phyloP scores from a whole-genome alignment of 2,888 invertebrate genomes.

The Trimorus sp. region DNA sequence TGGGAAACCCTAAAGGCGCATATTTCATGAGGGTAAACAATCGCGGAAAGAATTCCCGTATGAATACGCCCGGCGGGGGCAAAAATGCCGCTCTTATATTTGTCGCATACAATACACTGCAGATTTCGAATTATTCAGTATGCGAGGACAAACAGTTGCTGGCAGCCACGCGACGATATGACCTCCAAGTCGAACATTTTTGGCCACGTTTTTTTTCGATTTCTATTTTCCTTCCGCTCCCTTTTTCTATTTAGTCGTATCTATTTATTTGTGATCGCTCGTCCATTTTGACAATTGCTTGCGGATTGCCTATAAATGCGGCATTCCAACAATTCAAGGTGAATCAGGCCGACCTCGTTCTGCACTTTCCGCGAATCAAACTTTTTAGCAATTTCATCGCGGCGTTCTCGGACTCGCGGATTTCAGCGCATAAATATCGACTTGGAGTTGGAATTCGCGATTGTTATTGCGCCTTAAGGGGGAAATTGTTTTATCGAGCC shows the following conservation, averaged over 20 bases:
- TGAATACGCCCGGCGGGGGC: conserved; percentile 27
- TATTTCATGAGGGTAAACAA: conserved; percentile 50
- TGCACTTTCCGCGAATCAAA: no score
- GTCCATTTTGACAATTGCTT: no score
- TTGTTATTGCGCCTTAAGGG: neutral
- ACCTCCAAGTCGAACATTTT: neutral
- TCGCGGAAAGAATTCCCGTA: conserved; percentile 34
- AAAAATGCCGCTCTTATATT: conserved; percentile 28
- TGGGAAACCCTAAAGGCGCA: conserved; percentile 35
- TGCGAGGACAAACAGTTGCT: conserved; percentile 24
- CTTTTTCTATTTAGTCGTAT: no score
- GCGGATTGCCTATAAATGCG: no score
- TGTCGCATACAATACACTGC: conserved; percentile 39
- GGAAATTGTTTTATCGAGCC: no score
- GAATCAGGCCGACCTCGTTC: neutral
- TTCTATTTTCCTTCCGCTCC: neutral
- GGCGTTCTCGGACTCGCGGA: no score
- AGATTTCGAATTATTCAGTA: conserved; percentile 43
- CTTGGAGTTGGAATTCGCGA: no score
- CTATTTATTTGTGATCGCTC: no score
- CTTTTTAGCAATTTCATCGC: no score
- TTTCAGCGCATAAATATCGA: no score
- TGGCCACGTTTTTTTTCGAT: neutral
- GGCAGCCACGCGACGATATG: neutral
- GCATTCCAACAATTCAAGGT: no score